Evolutionary conservation across 2,797 vertebrate genomes (phyloP).

Genomic region (Psittacula derbiana): DNA sequence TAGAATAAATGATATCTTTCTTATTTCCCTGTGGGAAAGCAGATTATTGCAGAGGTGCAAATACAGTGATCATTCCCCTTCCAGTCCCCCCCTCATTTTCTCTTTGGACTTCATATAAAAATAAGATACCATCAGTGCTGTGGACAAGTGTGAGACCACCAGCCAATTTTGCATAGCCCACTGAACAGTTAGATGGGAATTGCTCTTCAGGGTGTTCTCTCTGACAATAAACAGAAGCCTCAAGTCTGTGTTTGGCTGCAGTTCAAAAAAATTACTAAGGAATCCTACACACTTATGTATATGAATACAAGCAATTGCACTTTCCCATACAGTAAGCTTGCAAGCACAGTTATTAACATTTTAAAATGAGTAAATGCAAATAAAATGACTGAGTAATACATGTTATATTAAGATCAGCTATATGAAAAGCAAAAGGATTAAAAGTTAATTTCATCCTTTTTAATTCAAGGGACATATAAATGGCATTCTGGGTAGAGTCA

Average conservation of each 20-base stretch:
- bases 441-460: constrained; percentile 82
- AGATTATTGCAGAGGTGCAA: not conserved
- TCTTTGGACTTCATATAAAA: not conserved
- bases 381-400: constrained; percentile 73
- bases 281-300: constrained; percentile 73
- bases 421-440: constrained; percentile 80
- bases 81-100: not conserved
- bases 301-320: constrained; percentile 62
- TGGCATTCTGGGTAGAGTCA: constrained; percentile 79
- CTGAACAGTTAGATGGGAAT: constrained; percentile 70
- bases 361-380: constrained; percentile 78
- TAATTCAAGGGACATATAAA: constrained; percentile 80
- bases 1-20: not conserved
- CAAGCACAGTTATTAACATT: constrained; percentile 72
- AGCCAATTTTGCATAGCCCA: constrained; percentile 66
- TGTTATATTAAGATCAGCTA: constrained; percentile 75
- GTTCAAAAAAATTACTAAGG: constrained; percentile 74
- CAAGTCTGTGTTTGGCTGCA: constrained; percentile 74
- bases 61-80: not conserved
- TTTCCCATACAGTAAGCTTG: constrained; percentile 61
- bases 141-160: constrained; percentile 51
- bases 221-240: constrained; percentile 75
- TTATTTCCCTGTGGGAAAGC: not conserved
- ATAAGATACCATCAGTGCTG: not conserved
- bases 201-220: constrained; percentile 77